Conservation (phyloP, 2,888 invertebrate genomes). For the Bellardia pandia region DNA sequence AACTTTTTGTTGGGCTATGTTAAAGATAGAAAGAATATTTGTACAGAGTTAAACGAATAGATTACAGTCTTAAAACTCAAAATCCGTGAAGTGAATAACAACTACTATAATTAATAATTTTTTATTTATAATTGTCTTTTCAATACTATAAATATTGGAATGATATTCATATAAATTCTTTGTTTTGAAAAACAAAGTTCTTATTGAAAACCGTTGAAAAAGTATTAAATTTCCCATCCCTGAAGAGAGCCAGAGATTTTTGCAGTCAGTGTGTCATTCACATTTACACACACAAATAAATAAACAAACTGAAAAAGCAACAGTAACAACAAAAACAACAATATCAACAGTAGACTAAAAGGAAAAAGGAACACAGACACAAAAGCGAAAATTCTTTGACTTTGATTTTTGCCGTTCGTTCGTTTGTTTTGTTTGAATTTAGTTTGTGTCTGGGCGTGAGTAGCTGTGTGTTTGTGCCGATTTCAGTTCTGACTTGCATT, state of each 20-base stretch:
- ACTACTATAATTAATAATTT: too few species aligned
- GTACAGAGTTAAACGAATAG: too few species aligned
- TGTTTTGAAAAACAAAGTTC: too few species aligned
- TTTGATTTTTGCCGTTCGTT: slow-evolving; percentile 80
- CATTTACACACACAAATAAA: slow-evolving; percentile 49
- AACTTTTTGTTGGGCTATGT: too few species aligned
- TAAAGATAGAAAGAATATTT: too few species aligned
- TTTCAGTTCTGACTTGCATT: slow-evolving; percentile 11
- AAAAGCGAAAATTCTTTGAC: slow-evolving; percentile 77
- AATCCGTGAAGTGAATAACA: too few species aligned
- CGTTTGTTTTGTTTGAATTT: slow-evolving; percentile 43
- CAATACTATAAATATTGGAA: too few species aligned
- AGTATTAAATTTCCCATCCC: slow-evolving; percentile 25
- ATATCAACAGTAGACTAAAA: slow-evolving; percentile 58
- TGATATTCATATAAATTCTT: too few species aligned
- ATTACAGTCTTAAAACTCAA: too few species aligned
- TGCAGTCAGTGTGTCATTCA: slow-evolving; percentile 65
- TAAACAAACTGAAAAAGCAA: slow-evolving; percentile 23
- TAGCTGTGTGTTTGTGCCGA: slow-evolving; percentile 52
- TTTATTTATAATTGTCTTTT: too few species aligned
- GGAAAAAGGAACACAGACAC: slow-evolving; percentile 45
- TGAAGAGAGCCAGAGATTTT: background rate
- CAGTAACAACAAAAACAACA: slow-evolving; percentile 9
- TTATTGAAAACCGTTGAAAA: background rate
- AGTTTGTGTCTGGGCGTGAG: slow-evolving; percentile 12